Base-by-base conservation (phyloP, 1,140 invertebrate species). In the Pissodes strobi region DNA sequence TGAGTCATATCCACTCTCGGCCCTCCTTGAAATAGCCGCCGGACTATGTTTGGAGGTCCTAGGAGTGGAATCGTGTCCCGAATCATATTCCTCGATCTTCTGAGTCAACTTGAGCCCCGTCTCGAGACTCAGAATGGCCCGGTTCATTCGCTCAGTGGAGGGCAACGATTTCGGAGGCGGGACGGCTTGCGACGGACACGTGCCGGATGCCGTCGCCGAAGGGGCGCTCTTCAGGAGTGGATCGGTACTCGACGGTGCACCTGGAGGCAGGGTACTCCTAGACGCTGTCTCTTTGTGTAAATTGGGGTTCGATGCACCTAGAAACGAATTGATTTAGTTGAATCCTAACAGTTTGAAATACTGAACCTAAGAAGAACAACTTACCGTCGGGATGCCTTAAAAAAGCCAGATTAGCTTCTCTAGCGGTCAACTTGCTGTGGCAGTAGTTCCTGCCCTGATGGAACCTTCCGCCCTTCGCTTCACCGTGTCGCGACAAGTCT, bases 1-100 rank as follows among this genome's bases (percentile, higher is more conserved):
- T 72, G 90, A 94, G 71, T 95, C 93, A 74, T 95, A 95, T 1
- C 93, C 93, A 73, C 92, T 94, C 75, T 92, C 90, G 1, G 89
- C 88, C 15, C 88, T 82, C 69, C 88, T 81, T 0, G 88, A 89
- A 9, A 90, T 84, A 0, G 87, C 88, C 0, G 86, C 86, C 0
- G 86, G 86, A 58, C 88, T 90, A 64, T 90, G 86, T 76, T 91
- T 90, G 1, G 88, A 87, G 15, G 89, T 90, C 4, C 90, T 83
- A 43, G 86, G 91, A 41, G 89, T 88, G 2, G 82, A 83, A 68
- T 91, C 90, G 64, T 91, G 89, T 0, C 89, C 90, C 68, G 89
- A 91, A 75, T 92, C 90, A 69, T 91, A 91, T 10, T 89, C 89
- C 69, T 89, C 88, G 46, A 84, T 69, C 75, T 83, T 87, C 57